Evolutionary conservation across 1,140 invertebrate genomes (phyloP).

Genomic region (Nomia melanderi): DNA sequence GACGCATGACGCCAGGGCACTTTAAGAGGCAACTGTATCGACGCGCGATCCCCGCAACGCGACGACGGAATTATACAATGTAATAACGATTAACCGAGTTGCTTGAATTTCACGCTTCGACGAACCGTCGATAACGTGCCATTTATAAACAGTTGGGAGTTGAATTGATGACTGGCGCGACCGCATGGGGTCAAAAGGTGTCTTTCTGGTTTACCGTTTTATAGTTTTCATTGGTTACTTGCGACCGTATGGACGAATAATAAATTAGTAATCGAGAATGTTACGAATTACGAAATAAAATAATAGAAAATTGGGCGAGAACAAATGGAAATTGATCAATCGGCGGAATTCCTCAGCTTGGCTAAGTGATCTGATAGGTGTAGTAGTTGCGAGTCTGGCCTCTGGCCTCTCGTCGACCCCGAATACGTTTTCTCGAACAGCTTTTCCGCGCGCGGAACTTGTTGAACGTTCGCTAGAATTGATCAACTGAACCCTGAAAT

Average conservation of each 20-base stretch:
- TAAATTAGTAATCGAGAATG: no score
- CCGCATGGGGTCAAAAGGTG: no score
- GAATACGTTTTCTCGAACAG: constrained; percentile 1
- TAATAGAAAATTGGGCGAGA: no score
- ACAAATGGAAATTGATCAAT: no score
- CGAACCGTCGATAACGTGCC: constrained; percentile 13
- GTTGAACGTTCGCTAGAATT: neutral
- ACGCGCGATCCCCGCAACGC: neutral
- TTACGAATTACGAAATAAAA: no score
- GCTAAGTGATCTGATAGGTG: no score
- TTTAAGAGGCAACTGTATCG: constrained; percentile 23
- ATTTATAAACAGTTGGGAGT: no score
- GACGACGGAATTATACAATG: constrained; percentile 13
- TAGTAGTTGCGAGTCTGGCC: neutral
- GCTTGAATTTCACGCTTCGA: constrained; percentile 30
- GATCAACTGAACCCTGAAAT: neutral
- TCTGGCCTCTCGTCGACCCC: neutral
- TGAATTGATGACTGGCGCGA: no score
- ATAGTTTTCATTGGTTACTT: no score
- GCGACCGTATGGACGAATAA: no score
- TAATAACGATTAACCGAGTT: constrained; percentile 22
- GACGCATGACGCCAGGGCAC: constrained; percentile 37
- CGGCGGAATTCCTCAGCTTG: no score
- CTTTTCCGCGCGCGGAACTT: neutral
- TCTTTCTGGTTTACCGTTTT: no score